Evolutionary conservation across 23 tunicate genomes (phyloP).

Genomic region (Phallusia fumigata): DNA sequence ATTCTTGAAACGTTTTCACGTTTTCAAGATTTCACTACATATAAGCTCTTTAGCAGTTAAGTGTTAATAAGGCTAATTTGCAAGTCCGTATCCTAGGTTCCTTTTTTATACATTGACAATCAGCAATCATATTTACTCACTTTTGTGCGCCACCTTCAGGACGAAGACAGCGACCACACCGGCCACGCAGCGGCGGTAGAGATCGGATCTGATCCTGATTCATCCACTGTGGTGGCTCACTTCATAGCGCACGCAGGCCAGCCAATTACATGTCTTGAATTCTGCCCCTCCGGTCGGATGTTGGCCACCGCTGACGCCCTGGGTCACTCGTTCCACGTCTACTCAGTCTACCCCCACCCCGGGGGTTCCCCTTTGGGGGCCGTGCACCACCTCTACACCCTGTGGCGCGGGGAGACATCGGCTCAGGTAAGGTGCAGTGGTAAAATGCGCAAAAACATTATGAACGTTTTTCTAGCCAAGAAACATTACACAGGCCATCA

Average conservation of each 20-base stretch:
- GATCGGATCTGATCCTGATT: constrained; percentile 24
- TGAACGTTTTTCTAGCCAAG: too few relatives aligned
- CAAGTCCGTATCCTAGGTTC: too few relatives aligned
- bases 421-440: constrained; percentile 67
- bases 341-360: constrained; percentile 78
- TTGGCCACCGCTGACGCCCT: constrained; percentile 87
- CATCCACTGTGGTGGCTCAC: constrained; percentile 70
- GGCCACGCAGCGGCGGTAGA: constrained; percentile 41
- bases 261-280: constrained; percentile 57
- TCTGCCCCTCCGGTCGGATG: constrained; percentile 62
- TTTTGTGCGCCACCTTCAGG: background rate
- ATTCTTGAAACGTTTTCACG: too few relatives aligned
- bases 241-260: constrained; percentile 73
- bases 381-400: constrained; percentile 85
- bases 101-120: too few relatives aligned
- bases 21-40: too few relatives aligned
- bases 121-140: too few relatives aligned
- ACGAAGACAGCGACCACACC: constrained; percentile 3
- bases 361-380: constrained; percentile 49
- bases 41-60: too few relatives aligned
- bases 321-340: constrained; percentile 92
- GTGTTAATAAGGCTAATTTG: too few relatives aligned
- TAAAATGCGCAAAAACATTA: too few relatives aligned
- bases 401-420: constrained; percentile 85
- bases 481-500: too few relatives aligned